Evolutionary conservation across 2,797 vertebrate species (phyloP).

Genomic region (Lepilemur ruficaudatus): DNA sequence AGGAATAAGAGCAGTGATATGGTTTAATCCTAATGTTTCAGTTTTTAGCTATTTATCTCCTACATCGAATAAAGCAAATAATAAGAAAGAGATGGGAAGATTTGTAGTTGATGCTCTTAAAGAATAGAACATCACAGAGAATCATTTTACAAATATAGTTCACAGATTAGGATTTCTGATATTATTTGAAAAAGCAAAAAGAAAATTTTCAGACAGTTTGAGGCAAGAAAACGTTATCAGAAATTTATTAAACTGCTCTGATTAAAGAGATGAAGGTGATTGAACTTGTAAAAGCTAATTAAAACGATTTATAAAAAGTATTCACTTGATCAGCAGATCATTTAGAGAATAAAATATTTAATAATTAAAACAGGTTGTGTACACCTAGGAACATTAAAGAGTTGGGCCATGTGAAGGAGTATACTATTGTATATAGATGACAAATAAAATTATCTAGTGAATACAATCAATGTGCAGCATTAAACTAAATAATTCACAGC

Average conservation of each 20-base stretch:
- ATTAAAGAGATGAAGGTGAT: background rate
- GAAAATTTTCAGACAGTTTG: background rate
- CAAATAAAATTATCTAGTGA: background rate
- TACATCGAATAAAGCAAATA: background rate
- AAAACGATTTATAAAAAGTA: background rate
- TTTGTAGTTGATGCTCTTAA: background rate
- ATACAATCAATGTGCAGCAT: background rate
- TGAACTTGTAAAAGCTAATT: constrained; percentile 9
- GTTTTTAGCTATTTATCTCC: background rate
- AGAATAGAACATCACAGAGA: background rate
- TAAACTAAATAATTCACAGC: background rate
- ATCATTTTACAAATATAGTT: background rate
- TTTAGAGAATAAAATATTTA: background rate
- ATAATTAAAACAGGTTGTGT: background rate
- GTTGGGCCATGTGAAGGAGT: background rate
- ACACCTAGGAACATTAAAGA: background rate
- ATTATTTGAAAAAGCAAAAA: constrained; percentile 4
- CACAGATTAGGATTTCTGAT: background rate
- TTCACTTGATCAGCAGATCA: background rate
- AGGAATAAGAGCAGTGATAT: background rate
- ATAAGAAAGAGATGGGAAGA: background rate
- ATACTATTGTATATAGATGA: background rate
- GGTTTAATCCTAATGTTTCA: background rate
- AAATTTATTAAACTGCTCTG: constrained; percentile 3
- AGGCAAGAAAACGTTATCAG: background rate